Evolutionary conservation across 2,888 invertebrate genomes (phyloP).

Genomic region (Phasia obesa): DNA sequence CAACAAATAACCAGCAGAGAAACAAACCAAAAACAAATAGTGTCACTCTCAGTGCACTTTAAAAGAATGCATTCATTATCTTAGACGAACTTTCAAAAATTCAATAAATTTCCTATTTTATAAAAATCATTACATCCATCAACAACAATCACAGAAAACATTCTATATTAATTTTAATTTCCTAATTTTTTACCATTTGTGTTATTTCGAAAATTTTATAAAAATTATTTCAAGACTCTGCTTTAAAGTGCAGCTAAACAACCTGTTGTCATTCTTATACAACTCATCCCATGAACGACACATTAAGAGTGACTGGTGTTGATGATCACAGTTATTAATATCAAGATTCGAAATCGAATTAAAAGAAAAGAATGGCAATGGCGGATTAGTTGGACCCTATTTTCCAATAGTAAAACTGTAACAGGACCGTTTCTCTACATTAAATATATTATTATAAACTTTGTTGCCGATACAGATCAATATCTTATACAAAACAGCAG

Average conservation of each 20-base stretch:
- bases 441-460: too few relatives aligned
- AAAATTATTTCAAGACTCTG: conserved; percentile 31
- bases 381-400: too few relatives aligned
- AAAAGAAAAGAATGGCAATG: conserved; percentile 31
- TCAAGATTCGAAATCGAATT: conserved; percentile 71
- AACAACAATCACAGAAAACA: too few relatives aligned
- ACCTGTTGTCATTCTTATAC: conserved; percentile 61
- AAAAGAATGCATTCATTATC: conserved; percentile 1
- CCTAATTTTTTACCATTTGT: neutral
- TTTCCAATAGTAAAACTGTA: too few relatives aligned
- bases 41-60: conserved; percentile 16
- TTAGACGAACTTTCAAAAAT: too few relatives aligned
- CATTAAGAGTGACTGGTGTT: conserved; percentile 54
- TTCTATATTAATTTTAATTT: too few relatives aligned
- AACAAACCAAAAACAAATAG: conserved; percentile 1
- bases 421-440: too few relatives aligned
- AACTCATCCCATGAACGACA: conserved; percentile 22
- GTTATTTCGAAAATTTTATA: neutral
- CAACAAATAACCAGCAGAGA: conserved; percentile 15
- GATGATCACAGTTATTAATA: conserved; percentile 76
- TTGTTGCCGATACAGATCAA: too few relatives aligned
- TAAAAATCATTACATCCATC: too few relatives aligned
- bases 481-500: too few relatives aligned
- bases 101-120: too few relatives aligned
- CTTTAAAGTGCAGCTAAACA: conserved; percentile 25